Conservation (phyloP, 2,888 invertebrate species). For the Helleia helle region DNA sequence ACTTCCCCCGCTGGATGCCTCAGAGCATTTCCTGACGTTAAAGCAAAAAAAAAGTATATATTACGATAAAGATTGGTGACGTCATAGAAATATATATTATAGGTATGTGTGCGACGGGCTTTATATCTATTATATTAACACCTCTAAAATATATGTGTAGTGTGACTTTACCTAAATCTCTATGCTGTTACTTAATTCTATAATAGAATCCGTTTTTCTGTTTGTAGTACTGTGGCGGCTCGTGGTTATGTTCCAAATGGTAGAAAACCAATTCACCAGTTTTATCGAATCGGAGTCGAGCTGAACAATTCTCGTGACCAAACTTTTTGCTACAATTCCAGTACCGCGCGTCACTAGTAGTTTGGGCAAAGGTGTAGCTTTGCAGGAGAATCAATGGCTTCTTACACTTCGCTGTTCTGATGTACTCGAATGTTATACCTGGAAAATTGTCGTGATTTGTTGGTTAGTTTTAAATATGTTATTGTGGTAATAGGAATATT, state of each 20-base stretch:
- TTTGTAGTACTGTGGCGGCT: slow-evolving; percentile 16
- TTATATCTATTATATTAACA: too few species aligned
- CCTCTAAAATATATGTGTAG: too few species aligned
- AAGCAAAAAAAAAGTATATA: too few species aligned
- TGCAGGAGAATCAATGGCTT: slow-evolving; percentile 21
- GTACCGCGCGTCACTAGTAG: slow-evolving; percentile 23
- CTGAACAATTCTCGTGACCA: slow-evolving; percentile 22
- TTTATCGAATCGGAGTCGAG: slow-evolving; percentile 25
- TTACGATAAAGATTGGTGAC: too few species aligned
- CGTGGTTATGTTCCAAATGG: slow-evolving; percentile 19
- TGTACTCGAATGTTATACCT: slow-evolving; percentile 19
- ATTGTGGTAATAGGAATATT: too few species aligned
- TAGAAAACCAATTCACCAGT: slow-evolving; percentile 14
- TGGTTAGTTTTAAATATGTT: too few species aligned
- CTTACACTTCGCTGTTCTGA: slow-evolving; percentile 18
- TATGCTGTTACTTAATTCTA: slow-evolving; percentile 4
- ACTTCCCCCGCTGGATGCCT: too few species aligned
- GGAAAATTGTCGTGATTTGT: too few species aligned
- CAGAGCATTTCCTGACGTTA: too few species aligned
- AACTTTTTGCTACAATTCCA: slow-evolving; percentile 29
- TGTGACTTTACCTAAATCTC: too few species aligned
- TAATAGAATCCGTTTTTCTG: slow-evolving; percentile 16
- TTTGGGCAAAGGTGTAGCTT: slow-evolving; percentile 22
- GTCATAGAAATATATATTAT: too few species aligned
- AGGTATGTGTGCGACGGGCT: too few species aligned